Evolutionary conservation across 2,888 invertebrate genomes (phyloP).

Genomic region (Gymnoscelis rufifasciata): DNA sequence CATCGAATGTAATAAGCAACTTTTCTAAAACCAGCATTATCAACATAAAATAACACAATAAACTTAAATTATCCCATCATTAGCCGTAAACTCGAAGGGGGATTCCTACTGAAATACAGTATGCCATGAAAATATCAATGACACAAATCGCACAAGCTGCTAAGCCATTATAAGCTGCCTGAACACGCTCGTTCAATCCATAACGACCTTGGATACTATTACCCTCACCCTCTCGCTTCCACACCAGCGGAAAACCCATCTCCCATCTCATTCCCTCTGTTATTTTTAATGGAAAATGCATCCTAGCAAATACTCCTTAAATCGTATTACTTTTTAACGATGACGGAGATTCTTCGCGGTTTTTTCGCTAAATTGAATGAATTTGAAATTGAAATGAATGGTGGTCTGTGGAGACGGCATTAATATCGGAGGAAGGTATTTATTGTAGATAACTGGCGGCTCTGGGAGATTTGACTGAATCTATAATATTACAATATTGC

Average conservation of each 20-base stretch:
- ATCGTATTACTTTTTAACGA: conserved; percentile 25
- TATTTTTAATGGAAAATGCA: conserved; percentile 41
- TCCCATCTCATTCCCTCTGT: conserved; percentile 29
- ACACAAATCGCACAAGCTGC: conserved; percentile 22
- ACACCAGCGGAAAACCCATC: not conserved
- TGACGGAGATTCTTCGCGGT: conserved; percentile 13
- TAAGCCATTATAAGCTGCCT: conserved; percentile 30
- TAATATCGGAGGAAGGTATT: conserved; percentile 1
- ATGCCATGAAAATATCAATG: conserved; percentile 11
- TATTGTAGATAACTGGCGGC: not conserved
- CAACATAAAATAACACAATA: too few relatives aligned
- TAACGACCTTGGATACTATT: too few relatives aligned
- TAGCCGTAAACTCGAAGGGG: not conserved
- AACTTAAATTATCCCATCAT: too few relatives aligned
- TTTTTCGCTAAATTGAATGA: conserved; percentile 5
- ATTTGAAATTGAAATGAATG: conserved; percentile 12
- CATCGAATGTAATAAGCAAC: too few relatives aligned
- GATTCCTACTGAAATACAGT: not conserved
- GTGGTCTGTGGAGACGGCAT: not conserved
- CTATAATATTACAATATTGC: not conserved
- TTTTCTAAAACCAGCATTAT: too few relatives aligned
- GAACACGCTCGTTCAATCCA: conserved; percentile 44
- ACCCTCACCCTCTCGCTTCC: conserved; percentile 19
- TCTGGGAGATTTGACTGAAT: not conserved
- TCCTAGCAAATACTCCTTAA: conserved; percentile 34